phyloP scores from a whole-genome alignment of 92 coral and sea anemone genomes.

The Epizoanthus fatuus region DNA sequence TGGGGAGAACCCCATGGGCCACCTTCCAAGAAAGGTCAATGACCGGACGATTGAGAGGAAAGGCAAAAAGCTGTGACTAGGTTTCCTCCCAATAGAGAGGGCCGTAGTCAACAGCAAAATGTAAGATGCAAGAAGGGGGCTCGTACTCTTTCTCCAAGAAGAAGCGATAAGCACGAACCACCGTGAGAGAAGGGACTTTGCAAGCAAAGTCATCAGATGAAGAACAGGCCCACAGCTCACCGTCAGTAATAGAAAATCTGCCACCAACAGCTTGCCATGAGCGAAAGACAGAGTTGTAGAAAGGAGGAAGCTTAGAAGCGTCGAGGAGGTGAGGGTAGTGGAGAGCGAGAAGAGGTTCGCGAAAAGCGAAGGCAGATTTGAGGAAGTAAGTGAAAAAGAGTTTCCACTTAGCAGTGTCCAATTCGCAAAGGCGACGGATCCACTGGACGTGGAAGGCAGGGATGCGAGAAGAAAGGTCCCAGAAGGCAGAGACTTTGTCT shows the following conservation, averaged over 20 bases:
- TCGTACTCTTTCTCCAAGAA: neutral
- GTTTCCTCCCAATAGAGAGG: conserved; percentile 33
- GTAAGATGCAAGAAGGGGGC: conserved; percentile 16
- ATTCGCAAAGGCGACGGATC: conserved; percentile 16
- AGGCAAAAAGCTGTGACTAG: conserved; percentile 32
- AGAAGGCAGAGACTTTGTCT: neutral
- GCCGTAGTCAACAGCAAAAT: conserved; percentile 18
- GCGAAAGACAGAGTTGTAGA: neutral
- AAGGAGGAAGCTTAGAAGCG: conserved; percentile 1
- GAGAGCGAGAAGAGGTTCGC: neutral
- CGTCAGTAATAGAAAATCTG: neutral
- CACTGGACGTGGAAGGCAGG: conserved; percentile 6
- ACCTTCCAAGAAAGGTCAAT: conserved; percentile 34
- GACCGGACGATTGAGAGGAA: conserved; percentile 14
- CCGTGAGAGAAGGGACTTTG: neutral
- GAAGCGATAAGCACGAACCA: neutral
- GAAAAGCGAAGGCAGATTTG: neutral
- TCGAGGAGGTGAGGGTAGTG: neutral
- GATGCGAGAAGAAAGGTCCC: neutral
- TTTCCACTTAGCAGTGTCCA: neutral
- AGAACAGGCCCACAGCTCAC: neutral
- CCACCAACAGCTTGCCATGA: conserved; percentile 24
- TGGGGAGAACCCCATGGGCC: conserved; percentile 52
- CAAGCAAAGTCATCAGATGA: neutral
- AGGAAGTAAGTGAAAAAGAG: neutral